Base-by-base conservation (phyloP, 2,113 vertebrate genomes). In the Pomatostomus ruficeps region DNA sequence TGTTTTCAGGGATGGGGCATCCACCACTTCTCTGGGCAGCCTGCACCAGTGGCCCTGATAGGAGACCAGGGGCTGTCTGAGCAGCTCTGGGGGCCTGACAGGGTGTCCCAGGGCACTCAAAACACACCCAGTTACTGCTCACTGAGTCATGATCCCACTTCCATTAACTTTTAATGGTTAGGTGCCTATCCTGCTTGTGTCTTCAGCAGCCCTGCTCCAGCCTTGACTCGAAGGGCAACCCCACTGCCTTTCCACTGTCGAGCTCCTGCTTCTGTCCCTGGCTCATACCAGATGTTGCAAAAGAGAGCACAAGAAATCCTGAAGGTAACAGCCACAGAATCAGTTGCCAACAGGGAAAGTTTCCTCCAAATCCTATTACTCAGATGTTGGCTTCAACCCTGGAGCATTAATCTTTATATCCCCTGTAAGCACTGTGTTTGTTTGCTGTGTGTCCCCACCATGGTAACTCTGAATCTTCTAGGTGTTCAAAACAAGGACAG, bases 241-340 rank as follows among this genome's bases (percentile, higher is more conserved):
- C 24, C n/a, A n/a, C n/a, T n/a, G 22, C 38, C 48, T 54, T 49
- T 46, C 38, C 28, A 29, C 14, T 2, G 14, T 11, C 0, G 0
- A 28, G 17, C 35, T 59, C 58, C 38, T 85, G 23, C 63, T 62
- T 63, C 75, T 42, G 46, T 38, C 67, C 58, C 16, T 24, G 54
- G 35, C 85, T 85, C 0, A 0, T 28, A 61, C 9, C 43, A 91
- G 43, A 36, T 35, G 19, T 57, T 79, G 67, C 43, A 29, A 65
- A 93, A 65, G 42, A 62, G 18, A 70, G 46, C 0, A 0, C 42
- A 66, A 80, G 67, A 75, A 90, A 51, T 65, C 35, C 29, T 68
- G 49, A 68, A 70, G 72, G 54, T 48, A 52, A 76, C 49, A 91
- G 71, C 33, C 73, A 52, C 8, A 36, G 46, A 57, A 58, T 67